These are phyloP conservation scores for Solenopsis invicta DNA, from an alignment of 1,140 invertebrate species.

Conservation along the genomic window DNA sequence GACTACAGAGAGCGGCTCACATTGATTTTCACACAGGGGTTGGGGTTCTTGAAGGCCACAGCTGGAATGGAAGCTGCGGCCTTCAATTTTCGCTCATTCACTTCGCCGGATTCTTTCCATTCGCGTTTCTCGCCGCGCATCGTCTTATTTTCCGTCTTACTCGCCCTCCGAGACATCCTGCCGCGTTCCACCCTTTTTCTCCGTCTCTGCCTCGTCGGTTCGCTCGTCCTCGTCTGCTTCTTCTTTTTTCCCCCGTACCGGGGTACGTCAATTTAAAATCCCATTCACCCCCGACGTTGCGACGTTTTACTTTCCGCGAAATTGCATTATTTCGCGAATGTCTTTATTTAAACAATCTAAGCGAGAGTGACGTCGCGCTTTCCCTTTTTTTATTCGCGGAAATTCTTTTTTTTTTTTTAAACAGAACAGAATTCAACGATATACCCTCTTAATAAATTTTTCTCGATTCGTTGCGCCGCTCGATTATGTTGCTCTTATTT, in stretches of 20 bases:
- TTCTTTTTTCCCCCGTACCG: neutral
- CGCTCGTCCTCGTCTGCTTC: neutral
- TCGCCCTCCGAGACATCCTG: neutral
- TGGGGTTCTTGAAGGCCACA: constrained; percentile 74
- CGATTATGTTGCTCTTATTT: constrained; percentile 38
- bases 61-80: constrained; percentile 69
- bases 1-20: constrained; percentile 70
- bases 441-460: constrained; percentile 4
- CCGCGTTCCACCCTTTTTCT: neutral
- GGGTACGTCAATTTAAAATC: constrained; percentile 45
- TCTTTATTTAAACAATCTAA: constrained; percentile 3
- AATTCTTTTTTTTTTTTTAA: neutral
- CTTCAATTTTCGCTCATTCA: constrained; percentile 72
- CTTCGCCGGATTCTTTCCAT: constrained; percentile 37
- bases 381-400: no score
- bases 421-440: neutral
- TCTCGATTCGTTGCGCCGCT: neutral
- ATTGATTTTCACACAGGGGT: constrained; percentile 79
- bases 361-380: neutral
- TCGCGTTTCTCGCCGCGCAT: constrained; percentile 29
- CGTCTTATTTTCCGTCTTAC: constrained; percentile 31
- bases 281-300: constrained; percentile 19
- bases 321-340: constrained; percentile 10
- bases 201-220: neutral
- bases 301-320: neutral